Conservation (phyloP, 1,140 invertebrate genomes). For the Lepidurus packardi region DNA sequence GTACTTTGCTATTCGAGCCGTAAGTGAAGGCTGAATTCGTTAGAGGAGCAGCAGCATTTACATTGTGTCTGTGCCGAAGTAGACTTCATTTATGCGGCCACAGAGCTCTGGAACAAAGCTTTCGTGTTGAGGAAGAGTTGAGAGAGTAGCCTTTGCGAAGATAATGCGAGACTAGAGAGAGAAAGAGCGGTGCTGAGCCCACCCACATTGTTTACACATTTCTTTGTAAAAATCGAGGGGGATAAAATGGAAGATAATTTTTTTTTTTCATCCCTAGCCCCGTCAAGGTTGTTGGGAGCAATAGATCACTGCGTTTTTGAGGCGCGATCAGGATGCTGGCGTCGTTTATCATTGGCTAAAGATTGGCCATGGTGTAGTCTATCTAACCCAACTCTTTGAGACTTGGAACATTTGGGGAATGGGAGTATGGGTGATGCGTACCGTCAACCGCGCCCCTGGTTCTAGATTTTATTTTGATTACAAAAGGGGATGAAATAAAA, state of each 20-base stretch:
- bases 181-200: not conserved
- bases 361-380: not conserved
- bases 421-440: not conserved
- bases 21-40: not conserved
- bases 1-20: not conserved
- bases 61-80: not conserved
- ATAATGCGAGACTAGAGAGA: not conserved
- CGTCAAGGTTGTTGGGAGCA: not conserved
- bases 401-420: not conserved
- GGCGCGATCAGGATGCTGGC: not conserved
- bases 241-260: not conserved
- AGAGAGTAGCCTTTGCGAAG: not conserved
- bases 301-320: not conserved
- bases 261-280: not conserved
- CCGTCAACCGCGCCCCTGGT: not conserved
- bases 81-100: constrained; percentile 1
- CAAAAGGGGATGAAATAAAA: not conserved
- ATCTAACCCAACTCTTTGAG: not conserved
- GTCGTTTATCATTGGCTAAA: constrained; percentile 21
- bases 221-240: not conserved
- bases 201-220: constrained; percentile 10
- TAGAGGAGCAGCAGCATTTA: not conserved
- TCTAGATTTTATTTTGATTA: constrained; percentile 6
- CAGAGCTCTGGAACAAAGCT: constrained; percentile 3
- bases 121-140: constrained; percentile 10